Evolutionary conservation across 1,140 invertebrate genomes (phyloP), one percentile per base, ranked within the genome.

Genomic region (Drosophila mayri): DNA sequence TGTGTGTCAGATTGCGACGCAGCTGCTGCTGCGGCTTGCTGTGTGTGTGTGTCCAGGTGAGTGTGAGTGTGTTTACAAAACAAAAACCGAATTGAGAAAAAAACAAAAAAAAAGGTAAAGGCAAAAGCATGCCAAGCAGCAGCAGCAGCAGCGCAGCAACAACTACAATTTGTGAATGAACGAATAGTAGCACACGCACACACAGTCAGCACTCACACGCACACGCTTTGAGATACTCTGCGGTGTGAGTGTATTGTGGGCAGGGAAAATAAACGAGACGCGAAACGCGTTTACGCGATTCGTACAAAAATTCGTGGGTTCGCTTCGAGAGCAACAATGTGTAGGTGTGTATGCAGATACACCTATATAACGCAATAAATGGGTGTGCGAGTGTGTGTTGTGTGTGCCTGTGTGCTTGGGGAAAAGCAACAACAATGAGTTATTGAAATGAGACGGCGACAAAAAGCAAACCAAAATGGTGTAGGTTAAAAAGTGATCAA

Each of bases 231-330:
- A 43, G 37, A 41, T 46, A 71, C 54, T 47, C 43, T 2, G 20
- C 22, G n/a, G 90, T 90, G 66, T 86, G 73, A 54, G 91, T 90
- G 80, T 76, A 91, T 92, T 92, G 91, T 92, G 91, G 91, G 91
- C 91, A 92, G 91, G 91, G 91, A 91, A 92, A 92, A 91, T 85
- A 90, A 92, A 91, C 88, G 88, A 91, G 77, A 88, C 81, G 84
- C 81, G 81, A 90, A 91, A 92, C 91, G 91, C 91, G 91, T 90
- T 91, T 90, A 92, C 90, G 90, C 87, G 91, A 92, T 92, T 92
- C 91, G 91, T 92, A 92, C 91, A 92, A 85, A 54, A 92, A 92
- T 76, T 79, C 73, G 54, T 79, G 77, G 68, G 68, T 71, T 54
- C 50, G 50, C 49, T 73, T 59, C 57, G 73, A 60, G 46, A 64